Percentiles rank a stretch among this genome's conserved stretches.
These are phyloP conservation scores for Eupithecia exiguata DNA, from an alignment of 2,888 invertebrate species.

Conservation along the genomic window DNA sequence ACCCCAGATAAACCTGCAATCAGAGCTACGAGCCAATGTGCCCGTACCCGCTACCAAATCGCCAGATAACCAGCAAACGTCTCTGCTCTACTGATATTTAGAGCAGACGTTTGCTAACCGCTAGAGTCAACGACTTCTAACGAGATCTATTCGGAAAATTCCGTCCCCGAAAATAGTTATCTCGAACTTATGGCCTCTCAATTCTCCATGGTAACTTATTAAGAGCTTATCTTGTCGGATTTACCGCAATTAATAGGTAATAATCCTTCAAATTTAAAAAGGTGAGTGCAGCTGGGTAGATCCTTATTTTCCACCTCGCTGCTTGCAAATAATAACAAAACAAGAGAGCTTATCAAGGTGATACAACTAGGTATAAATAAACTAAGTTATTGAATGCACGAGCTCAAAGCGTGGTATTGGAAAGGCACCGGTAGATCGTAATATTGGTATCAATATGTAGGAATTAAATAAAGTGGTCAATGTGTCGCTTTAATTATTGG, in stretches of 20 bases:
- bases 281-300: background rate
- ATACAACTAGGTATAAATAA: conserved; percentile 45
- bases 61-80: conserved; percentile 52
- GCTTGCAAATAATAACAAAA: conserved; percentile 9
- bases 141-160: conserved; percentile 39
- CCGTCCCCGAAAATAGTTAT: conserved; percentile 26
- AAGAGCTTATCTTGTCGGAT: background rate
- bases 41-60: conserved; percentile 62
- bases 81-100: conserved; percentile 43
- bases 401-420: conserved; percentile 56
- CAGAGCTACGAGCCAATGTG: conserved; percentile 63
- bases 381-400: conserved; percentile 47
- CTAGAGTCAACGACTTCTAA: conserved; percentile 55
- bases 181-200: background rate
- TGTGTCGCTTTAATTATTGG: conserved; percentile 78
- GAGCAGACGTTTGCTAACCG: conserved; percentile 45
- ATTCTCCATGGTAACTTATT: background rate
- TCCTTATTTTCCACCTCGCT: background rate
- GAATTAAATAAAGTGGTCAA: conserved; percentile 77
- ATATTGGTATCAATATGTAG: conserved; percentile 69
- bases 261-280: background rate
- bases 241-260: background rate
- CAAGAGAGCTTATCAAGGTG: conserved; percentile 43
- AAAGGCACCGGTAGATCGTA: conserved; percentile 62
- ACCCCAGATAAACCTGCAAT: conserved; percentile 75